A percentile compares a stretch with the other conserved stretches of the same genome.
Evolutionary conservation across 2,797 vertebrate species (phyloP).

Genomic region (Labroides dimidiatus): DNA sequence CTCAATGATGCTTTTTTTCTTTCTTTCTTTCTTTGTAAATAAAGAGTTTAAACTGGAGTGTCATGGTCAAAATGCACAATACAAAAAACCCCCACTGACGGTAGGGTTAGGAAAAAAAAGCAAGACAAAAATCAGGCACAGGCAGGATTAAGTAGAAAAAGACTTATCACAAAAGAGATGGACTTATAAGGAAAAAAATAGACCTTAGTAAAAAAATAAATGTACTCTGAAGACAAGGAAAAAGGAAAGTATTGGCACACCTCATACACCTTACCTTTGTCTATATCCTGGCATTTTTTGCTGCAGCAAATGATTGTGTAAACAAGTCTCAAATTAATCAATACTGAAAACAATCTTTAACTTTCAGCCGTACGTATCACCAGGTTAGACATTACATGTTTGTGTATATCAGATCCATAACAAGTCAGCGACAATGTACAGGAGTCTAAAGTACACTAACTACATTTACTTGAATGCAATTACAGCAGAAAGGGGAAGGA

Average conservation of each 20-base stretch:
- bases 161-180: neutral
- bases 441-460: constrained; percentile 1
- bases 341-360: neutral
- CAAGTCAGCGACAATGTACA: neutral
- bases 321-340: neutral
- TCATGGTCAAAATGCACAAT: neutral
- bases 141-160: neutral
- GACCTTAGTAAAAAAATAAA: no score
- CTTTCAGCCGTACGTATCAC: neutral
- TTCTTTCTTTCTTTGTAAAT: no score
- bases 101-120: neutral
- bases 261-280: neutral
- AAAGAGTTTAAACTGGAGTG: neutral
- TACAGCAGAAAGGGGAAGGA: neutral
- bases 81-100: no score
- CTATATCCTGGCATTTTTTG: neutral
- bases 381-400: neutral
- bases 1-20: neutral
- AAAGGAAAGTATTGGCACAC: no score
- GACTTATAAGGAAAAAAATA: no score
- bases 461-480: neutral
- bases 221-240: no score
- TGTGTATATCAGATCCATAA: neutral
- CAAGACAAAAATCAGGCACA: neutral
- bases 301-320: neutral